A percentile compares a stretch with the other conserved stretches of the same genome.
phyloP scores from a whole-genome alignment of 2,797 vertebrate genomes.

The Polyboroides typus region DNA sequence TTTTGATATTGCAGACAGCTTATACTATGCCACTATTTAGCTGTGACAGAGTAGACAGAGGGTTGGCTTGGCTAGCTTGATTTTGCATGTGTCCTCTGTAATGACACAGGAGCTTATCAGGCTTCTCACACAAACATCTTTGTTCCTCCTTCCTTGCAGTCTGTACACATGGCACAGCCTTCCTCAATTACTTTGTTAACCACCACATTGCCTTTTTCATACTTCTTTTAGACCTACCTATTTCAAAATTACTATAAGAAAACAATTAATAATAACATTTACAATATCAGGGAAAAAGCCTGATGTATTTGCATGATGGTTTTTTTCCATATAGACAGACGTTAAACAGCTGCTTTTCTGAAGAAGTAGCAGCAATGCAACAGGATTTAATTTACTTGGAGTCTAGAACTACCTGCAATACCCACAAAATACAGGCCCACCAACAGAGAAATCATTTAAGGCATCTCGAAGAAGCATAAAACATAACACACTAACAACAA shows the following conservation, averaged over 20 bases:
- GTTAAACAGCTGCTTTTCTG: background rate
- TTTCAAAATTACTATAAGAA: background rate
- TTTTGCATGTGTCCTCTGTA: background rate
- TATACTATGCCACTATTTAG: background rate
- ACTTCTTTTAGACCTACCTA: background rate
- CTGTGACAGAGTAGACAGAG: background rate
- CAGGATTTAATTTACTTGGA: conserved; percentile 1
- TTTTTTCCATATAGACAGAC: background rate
- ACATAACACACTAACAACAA: background rate
- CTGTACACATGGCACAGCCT: background rate
- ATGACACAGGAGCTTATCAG: background rate
- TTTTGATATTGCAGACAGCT: background rate
- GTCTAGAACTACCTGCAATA: background rate
- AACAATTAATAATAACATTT: background rate
- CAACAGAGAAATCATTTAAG: background rate
- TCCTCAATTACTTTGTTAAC: background rate
- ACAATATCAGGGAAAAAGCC: background rate
- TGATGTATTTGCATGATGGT: background rate
- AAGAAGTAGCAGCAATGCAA: background rate
- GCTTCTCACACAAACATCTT: background rate
- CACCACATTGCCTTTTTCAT: background rate
- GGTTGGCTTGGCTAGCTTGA: background rate
- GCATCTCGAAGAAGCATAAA: background rate
- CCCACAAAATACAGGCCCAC: background rate
- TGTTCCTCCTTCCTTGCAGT: background rate